Conservation (phyloP, 1,140 invertebrate genomes). For the Cryptotermes secundus region DNA sequence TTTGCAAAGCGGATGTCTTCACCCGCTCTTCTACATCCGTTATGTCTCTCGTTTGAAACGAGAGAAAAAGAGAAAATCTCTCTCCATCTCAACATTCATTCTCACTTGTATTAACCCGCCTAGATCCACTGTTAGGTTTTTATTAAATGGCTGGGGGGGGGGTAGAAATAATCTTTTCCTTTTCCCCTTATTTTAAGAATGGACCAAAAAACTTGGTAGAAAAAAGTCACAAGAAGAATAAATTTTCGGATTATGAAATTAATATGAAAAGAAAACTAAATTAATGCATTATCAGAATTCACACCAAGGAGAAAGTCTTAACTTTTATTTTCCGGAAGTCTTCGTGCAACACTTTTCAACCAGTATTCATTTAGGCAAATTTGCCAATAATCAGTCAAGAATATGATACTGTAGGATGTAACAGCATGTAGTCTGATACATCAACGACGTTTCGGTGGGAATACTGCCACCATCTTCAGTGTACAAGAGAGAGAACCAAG, state of each 20-base stretch:
- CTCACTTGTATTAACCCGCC: conserved; percentile 13
- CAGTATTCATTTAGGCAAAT: no score
- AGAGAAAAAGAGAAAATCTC: neutral
- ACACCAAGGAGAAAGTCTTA: neutral
- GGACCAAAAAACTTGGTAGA: neutral
- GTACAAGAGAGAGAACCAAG: no score
- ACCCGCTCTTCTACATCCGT: neutral
- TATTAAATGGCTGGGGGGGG: neutral
- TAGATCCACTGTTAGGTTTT: neutral
- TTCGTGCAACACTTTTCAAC: no score
- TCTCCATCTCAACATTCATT: neutral
- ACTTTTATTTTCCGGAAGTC: no score
- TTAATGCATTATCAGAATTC: neutral
- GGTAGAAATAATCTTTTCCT: neutral
- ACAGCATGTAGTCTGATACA: no score
- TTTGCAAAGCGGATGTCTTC: neutral
- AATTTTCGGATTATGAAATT: neutral
- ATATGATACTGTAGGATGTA: no score
- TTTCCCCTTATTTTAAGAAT: no score
- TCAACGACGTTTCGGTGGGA: no score
- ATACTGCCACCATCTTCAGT: no score
- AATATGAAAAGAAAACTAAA: neutral
- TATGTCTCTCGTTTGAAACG: neutral
- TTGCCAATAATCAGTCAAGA: no score
- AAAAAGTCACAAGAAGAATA: no score